phyloP scores from a whole-genome alignment of 2,888 invertebrate genomes.

The Cerastoderma edule region DNA sequence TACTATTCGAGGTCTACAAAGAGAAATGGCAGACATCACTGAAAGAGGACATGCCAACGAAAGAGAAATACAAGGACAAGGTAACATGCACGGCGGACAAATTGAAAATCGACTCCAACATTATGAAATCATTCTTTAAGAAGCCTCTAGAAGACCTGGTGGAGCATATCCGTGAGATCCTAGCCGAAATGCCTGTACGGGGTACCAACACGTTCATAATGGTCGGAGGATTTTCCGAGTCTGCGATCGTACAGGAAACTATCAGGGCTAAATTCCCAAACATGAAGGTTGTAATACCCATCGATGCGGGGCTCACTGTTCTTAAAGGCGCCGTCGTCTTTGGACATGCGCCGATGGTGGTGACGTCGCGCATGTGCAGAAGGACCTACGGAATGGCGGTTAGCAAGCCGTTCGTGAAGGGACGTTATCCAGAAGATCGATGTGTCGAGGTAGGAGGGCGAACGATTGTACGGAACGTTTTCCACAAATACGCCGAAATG shows the following conservation, averaged over 20 bases:
- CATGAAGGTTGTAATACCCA: constrained; percentile 48
- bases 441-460: constrained; percentile 18
- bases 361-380: constrained; percentile 52
- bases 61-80: constrained; percentile 39
- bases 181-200: constrained; percentile 38
- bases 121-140: constrained; percentile 52
- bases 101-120: constrained; percentile 43
- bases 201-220: constrained; percentile 49
- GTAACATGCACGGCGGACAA: constrained; percentile 42
- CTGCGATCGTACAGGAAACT: constrained; percentile 46
- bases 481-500: constrained; percentile 50
- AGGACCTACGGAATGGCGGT: constrained; percentile 55
- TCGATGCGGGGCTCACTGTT: constrained; percentile 54
- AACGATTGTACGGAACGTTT: constrained; percentile 45
- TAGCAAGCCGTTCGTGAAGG: constrained; percentile 36
- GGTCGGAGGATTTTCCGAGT: constrained; percentile 58
- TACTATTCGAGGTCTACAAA: constrained; percentile 40
- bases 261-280: constrained; percentile 48
- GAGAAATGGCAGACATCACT: constrained; percentile 15
- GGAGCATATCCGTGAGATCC: constrained; percentile 51
- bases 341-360: constrained; percentile 53
- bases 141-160: constrained; percentile 37
- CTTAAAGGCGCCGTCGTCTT: constrained; percentile 58
- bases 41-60: constrained; percentile 23
- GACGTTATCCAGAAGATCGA: constrained; percentile 36